Evolutionary conservation across 1,140 invertebrate genomes (phyloP).

Genomic region (Potamilus streckersoni): DNA sequence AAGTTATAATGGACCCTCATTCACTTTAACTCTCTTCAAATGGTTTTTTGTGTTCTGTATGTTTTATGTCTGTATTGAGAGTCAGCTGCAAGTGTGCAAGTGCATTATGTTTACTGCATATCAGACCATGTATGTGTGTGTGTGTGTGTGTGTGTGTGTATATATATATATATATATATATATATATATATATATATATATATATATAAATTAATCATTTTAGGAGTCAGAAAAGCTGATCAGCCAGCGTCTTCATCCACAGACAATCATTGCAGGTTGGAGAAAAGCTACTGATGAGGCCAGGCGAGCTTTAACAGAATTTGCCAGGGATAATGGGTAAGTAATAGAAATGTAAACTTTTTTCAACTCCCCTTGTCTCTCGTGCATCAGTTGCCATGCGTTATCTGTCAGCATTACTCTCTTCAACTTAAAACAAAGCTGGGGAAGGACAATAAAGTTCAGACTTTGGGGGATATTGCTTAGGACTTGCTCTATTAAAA

Average conservation of each 20-base stretch:
- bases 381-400: background rate
- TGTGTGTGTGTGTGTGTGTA: too few relatives aligned
- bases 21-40: background rate
- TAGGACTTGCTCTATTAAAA: too few relatives aligned
- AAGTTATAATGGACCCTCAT: background rate
- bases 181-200: too few relatives aligned
- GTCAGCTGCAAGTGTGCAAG: too few relatives aligned
- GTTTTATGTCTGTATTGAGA: background rate
- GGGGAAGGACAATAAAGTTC: too few relatives aligned
- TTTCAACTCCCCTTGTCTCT: background rate
- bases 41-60: background rate
- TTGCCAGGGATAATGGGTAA: slow-evolving; percentile 83
- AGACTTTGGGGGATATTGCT: too few relatives aligned
- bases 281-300: slow-evolving; percentile 87
- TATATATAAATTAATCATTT: slow-evolving; percentile 18
- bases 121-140: too few relatives aligned
- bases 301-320: slow-evolving; percentile 81
- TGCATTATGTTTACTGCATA: background rate
- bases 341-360: background rate
- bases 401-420: too few relatives aligned
- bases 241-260: slow-evolving; percentile 96
- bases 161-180: too few relatives aligned
- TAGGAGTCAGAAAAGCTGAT: slow-evolving; percentile 94
- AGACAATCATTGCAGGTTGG: slow-evolving; percentile 98
- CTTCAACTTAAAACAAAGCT: too few relatives aligned